Evolutionary conservation across 2,113 vertebrate genomes (phyloP).

Genomic region (Trogon melanurus): DNA sequence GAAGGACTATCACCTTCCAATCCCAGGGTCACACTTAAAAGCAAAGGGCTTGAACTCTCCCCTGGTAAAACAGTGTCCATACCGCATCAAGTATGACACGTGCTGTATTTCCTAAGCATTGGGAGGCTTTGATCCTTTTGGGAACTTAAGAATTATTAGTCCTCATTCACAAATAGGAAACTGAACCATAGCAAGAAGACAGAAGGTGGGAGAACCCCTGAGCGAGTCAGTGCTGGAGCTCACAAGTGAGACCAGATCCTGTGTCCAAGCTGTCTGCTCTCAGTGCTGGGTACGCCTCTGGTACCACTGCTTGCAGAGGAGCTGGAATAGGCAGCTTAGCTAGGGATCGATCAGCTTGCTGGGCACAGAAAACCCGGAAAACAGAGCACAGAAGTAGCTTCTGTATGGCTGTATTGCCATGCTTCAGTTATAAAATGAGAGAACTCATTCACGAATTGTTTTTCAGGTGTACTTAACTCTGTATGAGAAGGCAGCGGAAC

Average conservation of each 20-base stretch:
- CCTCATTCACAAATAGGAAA: not conserved
- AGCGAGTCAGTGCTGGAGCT: not conserved
- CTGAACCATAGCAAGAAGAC: not conserved
- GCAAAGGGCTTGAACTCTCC: not conserved
- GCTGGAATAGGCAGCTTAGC: accelerated
- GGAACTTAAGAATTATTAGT: not conserved
- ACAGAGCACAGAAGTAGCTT: not conserved
- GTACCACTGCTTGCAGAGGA: accelerated
- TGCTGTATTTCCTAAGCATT: accelerated
- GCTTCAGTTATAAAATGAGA: not conserved
- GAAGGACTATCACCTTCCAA: not conserved
- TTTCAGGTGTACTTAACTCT: not conserved
- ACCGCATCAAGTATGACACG: not conserved
- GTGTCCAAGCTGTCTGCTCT: accelerated
- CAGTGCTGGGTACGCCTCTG: not conserved
- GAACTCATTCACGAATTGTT: not conserved
- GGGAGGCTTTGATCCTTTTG: not conserved
- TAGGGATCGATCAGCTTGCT: accelerated
- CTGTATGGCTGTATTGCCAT: not conserved
- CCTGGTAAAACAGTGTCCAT: not conserved
- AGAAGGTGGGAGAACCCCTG: not conserved
- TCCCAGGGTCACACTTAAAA: not conserved
- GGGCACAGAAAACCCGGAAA: accelerated
- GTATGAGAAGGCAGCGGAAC: not conserved
- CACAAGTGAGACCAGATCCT: not conserved